These are phyloP conservation scores for Catotricha subobsoleta DNA, from an alignment of 2,888 invertebrate genomes.

Conservation along the genomic window DNA sequence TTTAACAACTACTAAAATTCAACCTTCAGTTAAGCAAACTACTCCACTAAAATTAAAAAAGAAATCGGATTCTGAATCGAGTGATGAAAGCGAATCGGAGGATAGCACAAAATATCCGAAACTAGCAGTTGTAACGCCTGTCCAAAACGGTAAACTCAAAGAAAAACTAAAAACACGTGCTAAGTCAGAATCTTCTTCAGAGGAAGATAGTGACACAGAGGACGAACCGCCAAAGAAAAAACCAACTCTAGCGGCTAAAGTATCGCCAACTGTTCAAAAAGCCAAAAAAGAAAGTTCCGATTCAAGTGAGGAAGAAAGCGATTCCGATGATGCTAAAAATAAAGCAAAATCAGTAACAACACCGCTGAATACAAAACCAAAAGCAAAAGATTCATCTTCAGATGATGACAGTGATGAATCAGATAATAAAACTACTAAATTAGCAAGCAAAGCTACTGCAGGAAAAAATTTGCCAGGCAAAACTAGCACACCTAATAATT, in stretches of 20 bases:
- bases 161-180: neutral
- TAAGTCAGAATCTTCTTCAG: neutral
- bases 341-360: neutral
- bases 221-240: too few relatives aligned
- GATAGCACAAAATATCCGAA: slow-evolving; percentile 7
- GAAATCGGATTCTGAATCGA: slow-evolving; percentile 9
- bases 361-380: neutral
- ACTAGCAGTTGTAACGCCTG: too few relatives aligned
- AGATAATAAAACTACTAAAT: slow-evolving; percentile 22
- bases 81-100: neutral
- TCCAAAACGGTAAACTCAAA: too few relatives aligned
- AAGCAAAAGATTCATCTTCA: slow-evolving; percentile 15
- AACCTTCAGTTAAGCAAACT: slow-evolving; percentile 14
- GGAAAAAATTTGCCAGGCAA: slow-evolving; percentile 14
- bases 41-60: slow-evolving; percentile 10
- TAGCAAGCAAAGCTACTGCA: slow-evolving; percentile 15
- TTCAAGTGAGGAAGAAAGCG: slow-evolving; percentile 8
- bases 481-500: slow-evolving; percentile 5
- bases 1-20: too few relatives aligned
- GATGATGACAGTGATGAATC: slow-evolving; percentile 27
- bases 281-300: neutral
- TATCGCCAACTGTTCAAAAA: too few relatives aligned
- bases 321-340: neutral
- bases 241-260: neutral
- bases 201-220: neutral